Percentiles rank a stretch among this genome's conserved stretches.
Conservation (phyloP, 2,888 invertebrate genomes). For the Idaea dimidiata region DNA sequence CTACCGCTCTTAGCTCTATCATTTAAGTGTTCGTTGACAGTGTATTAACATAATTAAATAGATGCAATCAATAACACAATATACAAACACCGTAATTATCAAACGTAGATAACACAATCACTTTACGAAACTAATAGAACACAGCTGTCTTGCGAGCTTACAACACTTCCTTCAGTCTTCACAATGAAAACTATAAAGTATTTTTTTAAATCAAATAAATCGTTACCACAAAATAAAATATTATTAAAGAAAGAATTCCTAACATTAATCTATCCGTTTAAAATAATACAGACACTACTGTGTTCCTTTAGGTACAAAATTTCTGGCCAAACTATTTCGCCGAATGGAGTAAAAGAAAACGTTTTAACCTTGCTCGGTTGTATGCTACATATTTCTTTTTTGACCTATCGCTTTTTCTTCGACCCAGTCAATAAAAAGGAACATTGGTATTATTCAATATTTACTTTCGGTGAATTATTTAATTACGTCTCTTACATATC, state of each 20-base stretch:
- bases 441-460: background rate
- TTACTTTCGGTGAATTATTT: background rate
- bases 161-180: background rate
- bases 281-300: background rate
- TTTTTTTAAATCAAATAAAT: background rate
- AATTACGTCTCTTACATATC: background rate
- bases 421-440: background rate
- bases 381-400: background rate
- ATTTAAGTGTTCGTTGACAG: background rate
- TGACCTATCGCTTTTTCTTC: background rate
- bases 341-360: background rate
- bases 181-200: background rate
- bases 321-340: background rate
- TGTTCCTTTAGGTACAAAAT: background rate
- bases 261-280: background rate
- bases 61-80: background rate
- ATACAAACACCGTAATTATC: background rate
- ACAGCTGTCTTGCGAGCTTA: background rate
- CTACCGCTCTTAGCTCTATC: no score
- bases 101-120: background rate
- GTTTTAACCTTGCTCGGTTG: background rate
- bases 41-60: background rate
- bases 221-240: background rate
- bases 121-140: background rate
- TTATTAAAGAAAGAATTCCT: background rate